Conservation (phyloP, 1,140 invertebrate species). For the Neuroterus valhalla region DNA sequence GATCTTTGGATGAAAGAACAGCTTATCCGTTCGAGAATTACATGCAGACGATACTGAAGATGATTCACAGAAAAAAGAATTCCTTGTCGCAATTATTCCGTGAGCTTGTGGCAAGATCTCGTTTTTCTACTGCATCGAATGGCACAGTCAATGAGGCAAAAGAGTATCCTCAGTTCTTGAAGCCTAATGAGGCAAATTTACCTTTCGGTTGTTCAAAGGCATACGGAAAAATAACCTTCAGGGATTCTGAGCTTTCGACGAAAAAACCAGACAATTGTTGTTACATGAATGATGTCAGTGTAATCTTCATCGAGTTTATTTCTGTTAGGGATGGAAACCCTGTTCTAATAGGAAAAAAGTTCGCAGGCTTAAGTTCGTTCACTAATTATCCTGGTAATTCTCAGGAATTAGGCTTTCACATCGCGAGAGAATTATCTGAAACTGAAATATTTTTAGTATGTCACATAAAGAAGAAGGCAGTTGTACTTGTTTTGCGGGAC, state of each 20-base stretch:
- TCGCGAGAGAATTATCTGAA: not conserved
- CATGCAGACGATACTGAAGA: conserved; percentile 35
- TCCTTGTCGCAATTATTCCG: conserved; percentile 35
- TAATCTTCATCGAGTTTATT: not conserved
- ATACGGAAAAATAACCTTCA: no score
- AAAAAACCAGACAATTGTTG: conserved; percentile 26
- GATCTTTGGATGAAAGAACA: conserved; percentile 28
- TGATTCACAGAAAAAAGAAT: conserved; percentile 32
- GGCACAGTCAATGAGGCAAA: not conserved
- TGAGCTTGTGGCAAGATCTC: conserved; percentile 29
- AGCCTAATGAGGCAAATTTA: not conserved
- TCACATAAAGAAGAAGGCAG: conserved; percentile 32
- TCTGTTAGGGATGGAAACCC: conserved; percentile 20
- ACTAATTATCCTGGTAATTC: conserved; percentile 34
- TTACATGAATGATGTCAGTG: conserved; percentile 29
- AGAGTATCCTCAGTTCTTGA: conserved; percentile 14
- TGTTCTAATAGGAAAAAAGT: conserved; percentile 23
- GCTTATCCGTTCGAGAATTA: conserved; percentile 37
- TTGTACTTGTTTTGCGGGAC: not conserved
- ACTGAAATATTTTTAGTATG: not conserved
- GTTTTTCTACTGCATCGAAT: conserved; percentile 21
- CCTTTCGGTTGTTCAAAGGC: no score
- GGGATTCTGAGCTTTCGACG: not conserved
- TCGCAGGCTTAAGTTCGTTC: not conserved
- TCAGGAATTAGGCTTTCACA: no score